Base-by-base conservation (phyloP, 2,797 vertebrate genomes). In the Limosa lapponica region DNA sequence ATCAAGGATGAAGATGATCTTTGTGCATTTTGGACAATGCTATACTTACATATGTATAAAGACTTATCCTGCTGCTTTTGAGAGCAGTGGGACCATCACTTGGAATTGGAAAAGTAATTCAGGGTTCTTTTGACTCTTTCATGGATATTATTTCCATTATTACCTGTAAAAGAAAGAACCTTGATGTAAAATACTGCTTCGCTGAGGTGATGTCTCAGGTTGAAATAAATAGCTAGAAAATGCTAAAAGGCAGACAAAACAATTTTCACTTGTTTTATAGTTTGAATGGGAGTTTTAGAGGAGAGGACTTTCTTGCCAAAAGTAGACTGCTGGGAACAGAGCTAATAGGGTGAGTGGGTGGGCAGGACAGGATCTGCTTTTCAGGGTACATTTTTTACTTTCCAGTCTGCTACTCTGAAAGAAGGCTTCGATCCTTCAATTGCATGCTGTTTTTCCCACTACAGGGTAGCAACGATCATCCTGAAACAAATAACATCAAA, bases 101-200 rank as follows among this genome's bases (percentile, higher is more conserved):
- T 86, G 58, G 51, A 57, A 48, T 94, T 92, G 79, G 57, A 72
- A 92, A 95, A 92, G 43, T 79, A 75, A 90, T 90, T 78, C 46
- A 41, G 36, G 20, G 19, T 81, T 9, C 27, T 90, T 90, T 89
- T 83, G 54, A 81, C 43, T 74, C 32, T 91, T 80, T 78, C 16
- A 58, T 48, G 28, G 15, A 12, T 88, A 44, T 83, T 87, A 58
- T 74, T 85, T 87, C 59, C 34, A 51, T 65, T 65, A 49, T 65
- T 87, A 87, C 19, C 8, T 18, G 10, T 48, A 30, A 88, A 83
- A 81, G 23, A 81, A 73, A 91, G 34, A 91, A 51, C 54, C 64
- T 66, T 66, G 41, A 52, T 81, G 39, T 64, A 79, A 87, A 93
- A 82, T 77, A 59, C 16, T 64, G 32, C 32, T 79, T 79, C 43